phyloP scores from a whole-genome alignment of 2,888 invertebrate genomes.

The Blera fallax region DNA sequence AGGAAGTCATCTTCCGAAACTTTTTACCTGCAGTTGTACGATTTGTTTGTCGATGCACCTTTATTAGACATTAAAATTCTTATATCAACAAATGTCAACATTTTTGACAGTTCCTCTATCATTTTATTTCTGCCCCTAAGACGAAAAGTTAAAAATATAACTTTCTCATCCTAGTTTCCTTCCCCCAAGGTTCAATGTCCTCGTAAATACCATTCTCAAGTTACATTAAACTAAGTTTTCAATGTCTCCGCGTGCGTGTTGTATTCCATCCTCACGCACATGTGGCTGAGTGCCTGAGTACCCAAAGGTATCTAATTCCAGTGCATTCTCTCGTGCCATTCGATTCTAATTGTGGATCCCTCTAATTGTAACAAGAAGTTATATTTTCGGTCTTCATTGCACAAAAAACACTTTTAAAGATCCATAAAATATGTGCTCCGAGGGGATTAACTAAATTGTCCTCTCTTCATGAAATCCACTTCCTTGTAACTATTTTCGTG shows the following conservation, averaged over 20 bases:
- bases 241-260: constrained; percentile 30
- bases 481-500: constrained; percentile 55
- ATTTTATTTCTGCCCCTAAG: neutral
- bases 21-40: neutral
- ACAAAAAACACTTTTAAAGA: constrained; percentile 16
- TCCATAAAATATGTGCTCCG: constrained; percentile 41
- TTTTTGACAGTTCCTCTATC: neutral
- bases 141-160: constrained; percentile 3
- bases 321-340: constrained; percentile 35
- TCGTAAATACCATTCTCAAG: constrained; percentile 24
- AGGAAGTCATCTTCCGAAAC: too few relatives aligned
- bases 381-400: constrained; percentile 37
- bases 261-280: constrained; percentile 35
- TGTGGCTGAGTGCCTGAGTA: constrained; percentile 34
- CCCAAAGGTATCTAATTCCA: constrained; percentile 15
- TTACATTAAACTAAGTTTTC: constrained; percentile 35
- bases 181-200: constrained; percentile 27
- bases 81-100: neutral
- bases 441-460: constrained; percentile 60
- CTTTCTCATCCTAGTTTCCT: constrained; percentile 21
- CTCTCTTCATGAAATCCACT: constrained; percentile 39
- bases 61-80: neutral
- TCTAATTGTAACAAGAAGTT: constrained; percentile 54
- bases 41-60: neutral
- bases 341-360: constrained; percentile 56